Base-by-base conservation (phyloP, 1,140 invertebrate genomes). In the Drosophila varians region DNA sequence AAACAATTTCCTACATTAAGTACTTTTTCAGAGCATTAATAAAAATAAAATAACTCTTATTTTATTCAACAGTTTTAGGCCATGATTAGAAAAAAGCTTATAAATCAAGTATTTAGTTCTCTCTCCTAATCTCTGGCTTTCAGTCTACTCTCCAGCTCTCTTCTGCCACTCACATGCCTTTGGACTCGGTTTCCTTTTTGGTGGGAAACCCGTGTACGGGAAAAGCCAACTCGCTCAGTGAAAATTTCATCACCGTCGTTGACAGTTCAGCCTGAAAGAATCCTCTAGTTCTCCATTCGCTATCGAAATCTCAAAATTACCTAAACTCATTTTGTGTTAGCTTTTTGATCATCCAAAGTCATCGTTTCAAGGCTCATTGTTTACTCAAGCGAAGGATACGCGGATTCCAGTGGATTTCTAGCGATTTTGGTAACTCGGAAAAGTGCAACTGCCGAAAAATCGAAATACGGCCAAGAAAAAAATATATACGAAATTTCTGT, bases 181-280 rank as follows among this genome's bases (percentile, higher is more conserved):
- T 72, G 65, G 56, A 64, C 71, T 68, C 34, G 53, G 60, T 36
- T 72, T 74, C 43, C 55, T 47, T 75, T 31, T 84, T 86, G 66
- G 73, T 86, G 80, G 80, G 82, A 84, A 84, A 76, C 78, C 69
- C 65, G 69, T 86, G 84, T 68, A 76, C 51, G n/a, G 36, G 64
- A 80, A 74, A 80, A 77, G 34, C 71, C 38, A 47, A 49, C 18
- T 54, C 34, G 49, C 61, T 90, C 88, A 90, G 88, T 90, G 88
- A 90, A 90, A 90, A 88, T 90, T 90, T 90, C 84, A 88, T 90
- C 88, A 90, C 88, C 83, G 88, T 74, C 74, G 88, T 77, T 69
- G 79, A 71, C 55, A 88, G 88, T 90, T 88, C 76, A 89, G 72
- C 12, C 62, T 53, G 53, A 80, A 53, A 38, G 1, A 38, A 9